Percentiles rank a stretch among this genome's conserved stretches.
Conservation (phyloP, 1,140 invertebrate genomes). For the Drosophila sproati region DNA sequence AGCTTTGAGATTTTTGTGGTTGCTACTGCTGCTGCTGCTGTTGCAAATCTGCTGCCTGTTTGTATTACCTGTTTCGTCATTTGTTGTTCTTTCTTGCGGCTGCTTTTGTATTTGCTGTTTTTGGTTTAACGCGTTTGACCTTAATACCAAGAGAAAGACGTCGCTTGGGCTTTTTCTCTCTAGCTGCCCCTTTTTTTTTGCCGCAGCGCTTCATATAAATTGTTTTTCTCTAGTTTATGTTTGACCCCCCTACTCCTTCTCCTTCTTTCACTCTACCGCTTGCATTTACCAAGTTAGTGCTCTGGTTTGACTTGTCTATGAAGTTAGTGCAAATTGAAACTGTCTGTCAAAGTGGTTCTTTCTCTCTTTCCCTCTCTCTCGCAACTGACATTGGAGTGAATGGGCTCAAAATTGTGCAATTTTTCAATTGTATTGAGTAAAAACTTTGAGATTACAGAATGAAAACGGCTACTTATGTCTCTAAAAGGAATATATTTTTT, state of each 20-base stretch:
- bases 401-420: too few species aligned
- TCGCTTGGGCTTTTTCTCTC: conserved; percentile 53
- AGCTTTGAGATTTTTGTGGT: conserved; percentile 59
- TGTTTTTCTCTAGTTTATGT: conserved; percentile 35
- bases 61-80: conserved; percentile 38
- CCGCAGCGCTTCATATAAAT: conserved; percentile 45
- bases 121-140: conserved; percentile 81
- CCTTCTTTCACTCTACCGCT: neutral
- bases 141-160: conserved; percentile 76
- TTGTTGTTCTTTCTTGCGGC: conserved; percentile 44
- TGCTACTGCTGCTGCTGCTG: conserved; percentile 69
- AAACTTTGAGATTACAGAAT: too few species aligned
- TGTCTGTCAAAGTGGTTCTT: conserved; percentile 62
- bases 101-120: conserved; percentile 45
- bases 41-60: conserved; percentile 53
- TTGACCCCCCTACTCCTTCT: neutral
- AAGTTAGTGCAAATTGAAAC: conserved; percentile 81
- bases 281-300: conserved; percentile 2
- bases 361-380: neutral
- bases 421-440: too few species aligned
- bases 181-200: conserved; percentile 20
- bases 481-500: too few species aligned
- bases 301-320: conserved; percentile 24
- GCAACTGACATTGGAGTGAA: neutral
- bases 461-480: too few species aligned